These are phyloP conservation scores for Quiscalus mexicanus DNA, from an alignment of 2,113 vertebrate genomes.

Conservation along the genomic window DNA sequence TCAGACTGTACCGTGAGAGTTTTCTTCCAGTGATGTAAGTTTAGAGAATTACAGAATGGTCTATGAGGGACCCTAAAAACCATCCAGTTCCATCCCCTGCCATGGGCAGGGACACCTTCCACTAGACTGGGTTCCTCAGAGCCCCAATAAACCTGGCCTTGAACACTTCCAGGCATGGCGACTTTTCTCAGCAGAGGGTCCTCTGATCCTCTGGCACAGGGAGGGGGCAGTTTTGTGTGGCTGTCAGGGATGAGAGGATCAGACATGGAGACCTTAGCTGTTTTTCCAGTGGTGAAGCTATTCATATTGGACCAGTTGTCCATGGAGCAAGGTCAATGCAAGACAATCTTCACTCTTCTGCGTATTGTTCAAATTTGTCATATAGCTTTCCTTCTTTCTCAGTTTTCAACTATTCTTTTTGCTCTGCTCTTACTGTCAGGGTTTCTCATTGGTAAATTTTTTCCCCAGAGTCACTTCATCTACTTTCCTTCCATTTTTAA, in stretches of 20 bases:
- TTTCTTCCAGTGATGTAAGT: not conserved
- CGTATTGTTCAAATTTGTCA: not conserved
- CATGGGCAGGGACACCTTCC: not conserved
- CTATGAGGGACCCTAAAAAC: not conserved
- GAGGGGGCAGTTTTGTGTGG: not conserved
- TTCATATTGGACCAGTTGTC: not conserved
- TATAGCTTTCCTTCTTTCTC: not conserved
- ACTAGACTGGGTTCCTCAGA: not conserved
- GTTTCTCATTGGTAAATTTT: not conserved
- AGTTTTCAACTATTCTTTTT: not conserved
- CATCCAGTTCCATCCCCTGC: not conserved
- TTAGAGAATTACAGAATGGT: not conserved
- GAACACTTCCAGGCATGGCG: not conserved
- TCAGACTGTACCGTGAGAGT: not conserved
- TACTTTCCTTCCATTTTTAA: not conserved
- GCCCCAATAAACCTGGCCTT: fast-evolving
- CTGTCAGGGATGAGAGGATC: not conserved
- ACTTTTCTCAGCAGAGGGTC: not conserved
- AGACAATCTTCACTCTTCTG: not conserved
- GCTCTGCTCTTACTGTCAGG: not conserved
- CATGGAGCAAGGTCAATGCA: not conserved
- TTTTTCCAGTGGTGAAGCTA: not conserved
- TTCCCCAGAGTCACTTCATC: not conserved
- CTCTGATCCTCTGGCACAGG: not conserved
- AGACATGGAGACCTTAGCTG: not conserved